Percentiles rank a stretch among this genome's conserved stretches.
These are phyloP conservation scores for Acanthosepion pharaonis DNA, from an alignment of 2,888 invertebrate species.

Conservation along the genomic window DNA sequence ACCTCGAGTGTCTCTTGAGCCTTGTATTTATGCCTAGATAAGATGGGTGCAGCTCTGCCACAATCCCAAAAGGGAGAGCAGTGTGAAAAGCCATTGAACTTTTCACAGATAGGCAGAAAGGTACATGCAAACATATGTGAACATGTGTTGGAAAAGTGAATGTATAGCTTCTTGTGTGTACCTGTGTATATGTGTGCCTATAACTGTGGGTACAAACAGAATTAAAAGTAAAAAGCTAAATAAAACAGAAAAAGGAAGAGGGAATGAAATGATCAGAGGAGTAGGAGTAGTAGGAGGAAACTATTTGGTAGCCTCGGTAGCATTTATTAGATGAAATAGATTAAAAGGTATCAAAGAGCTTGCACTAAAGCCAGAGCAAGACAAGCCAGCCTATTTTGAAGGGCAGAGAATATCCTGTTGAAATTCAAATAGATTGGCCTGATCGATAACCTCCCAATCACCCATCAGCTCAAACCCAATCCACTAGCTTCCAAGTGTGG, in stretches of 20 bases:
- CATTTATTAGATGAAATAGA: slow-evolving; percentile 6
- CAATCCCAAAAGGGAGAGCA: too few relatives aligned
- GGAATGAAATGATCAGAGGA: not conserved
- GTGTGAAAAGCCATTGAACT: too few relatives aligned
- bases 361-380: not conserved
- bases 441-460: slow-evolving; percentile 2
- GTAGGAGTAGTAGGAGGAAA: not conserved
- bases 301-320: not conserved
- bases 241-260: not conserved
- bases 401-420: not conserved
- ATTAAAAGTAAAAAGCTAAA: not conserved
- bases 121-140: too few relatives aligned
- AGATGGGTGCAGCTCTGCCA: too few relatives aligned
- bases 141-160: too few relatives aligned
- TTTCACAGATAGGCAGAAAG: too few relatives aligned
- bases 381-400: not conserved
- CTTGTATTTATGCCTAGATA: too few relatives aligned
- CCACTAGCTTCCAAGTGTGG: not conserved
- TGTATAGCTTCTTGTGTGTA: too few relatives aligned
- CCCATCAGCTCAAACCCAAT: not conserved
- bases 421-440: slow-evolving; percentile 11
- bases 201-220: too few relatives aligned
- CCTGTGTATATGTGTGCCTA: too few relatives aligned
- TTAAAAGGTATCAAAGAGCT: slow-evolving; percentile 33
- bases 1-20: too few relatives aligned